Conservation (phyloP, 1,140 invertebrate genomes). For the Hylyphantes graminicola region DNA sequence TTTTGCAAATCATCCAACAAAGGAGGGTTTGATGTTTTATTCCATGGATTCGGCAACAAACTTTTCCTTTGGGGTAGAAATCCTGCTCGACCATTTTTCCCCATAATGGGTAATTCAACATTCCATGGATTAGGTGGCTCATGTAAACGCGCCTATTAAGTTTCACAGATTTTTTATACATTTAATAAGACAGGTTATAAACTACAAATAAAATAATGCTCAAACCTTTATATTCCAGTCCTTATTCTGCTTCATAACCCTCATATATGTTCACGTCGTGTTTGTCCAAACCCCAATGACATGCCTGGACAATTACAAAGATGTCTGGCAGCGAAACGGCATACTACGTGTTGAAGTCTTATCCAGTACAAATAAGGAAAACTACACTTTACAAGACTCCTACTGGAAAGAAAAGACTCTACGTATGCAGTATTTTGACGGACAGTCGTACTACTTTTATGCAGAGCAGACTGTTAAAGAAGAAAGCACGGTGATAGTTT, state of each 20-base stretch:
- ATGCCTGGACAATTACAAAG: constrained; percentile 89
- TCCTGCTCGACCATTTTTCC: no score
- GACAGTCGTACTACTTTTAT: not conserved
- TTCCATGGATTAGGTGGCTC: no score
- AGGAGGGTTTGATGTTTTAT: no score
- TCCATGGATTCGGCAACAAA: no score
- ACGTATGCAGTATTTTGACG: constrained; percentile 71
- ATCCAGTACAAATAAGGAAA: constrained; percentile 71
- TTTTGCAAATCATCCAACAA: no score
- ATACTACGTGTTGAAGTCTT: constrained; percentile 95
- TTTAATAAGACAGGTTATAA: no score
- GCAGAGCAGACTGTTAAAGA: not conserved
- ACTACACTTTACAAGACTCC: constrained; percentile 57
- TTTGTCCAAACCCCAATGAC: constrained; percentile 93
- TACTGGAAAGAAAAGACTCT: constrained; percentile 79
- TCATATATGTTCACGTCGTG: constrained; percentile 94
- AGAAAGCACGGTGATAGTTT: not conserved
- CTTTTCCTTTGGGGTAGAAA: no score
- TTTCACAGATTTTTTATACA: no score
- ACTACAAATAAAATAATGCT: not conserved
- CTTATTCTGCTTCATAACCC: constrained; percentile 80
- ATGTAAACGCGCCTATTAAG: no score
- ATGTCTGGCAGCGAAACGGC: constrained; percentile 93
- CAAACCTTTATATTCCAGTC: constrained; percentile 8
- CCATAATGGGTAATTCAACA: no score